phyloP scores from a whole-genome alignment of 2,888 invertebrate genomes.

The Chamaedrilus cognettii region DNA sequence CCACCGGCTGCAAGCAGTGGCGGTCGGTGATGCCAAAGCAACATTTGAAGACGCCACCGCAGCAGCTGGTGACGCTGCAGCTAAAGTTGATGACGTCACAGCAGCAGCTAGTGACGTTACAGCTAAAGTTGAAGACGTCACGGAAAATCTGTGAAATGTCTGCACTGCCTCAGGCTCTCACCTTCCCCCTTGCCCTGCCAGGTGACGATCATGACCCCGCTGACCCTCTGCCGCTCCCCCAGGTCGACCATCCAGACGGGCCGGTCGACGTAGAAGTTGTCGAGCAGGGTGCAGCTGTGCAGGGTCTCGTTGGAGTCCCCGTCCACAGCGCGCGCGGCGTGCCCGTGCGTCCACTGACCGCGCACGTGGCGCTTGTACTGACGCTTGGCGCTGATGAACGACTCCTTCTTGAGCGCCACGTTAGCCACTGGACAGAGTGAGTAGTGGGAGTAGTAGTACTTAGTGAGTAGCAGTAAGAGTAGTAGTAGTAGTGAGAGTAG shows the following conservation, averaged over 20 bases:
- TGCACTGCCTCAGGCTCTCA: too few species aligned
- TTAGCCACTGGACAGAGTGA: too few species aligned
- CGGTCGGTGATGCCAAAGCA: too few species aligned
- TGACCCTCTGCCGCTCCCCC: conserved; percentile 57
- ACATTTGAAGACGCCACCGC: too few species aligned
- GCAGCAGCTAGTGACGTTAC: conserved; percentile 16
- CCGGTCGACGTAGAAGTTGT: conserved; percentile 63
- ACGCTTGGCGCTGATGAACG: conserved; percentile 61
- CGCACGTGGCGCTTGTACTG: conserved; percentile 61
- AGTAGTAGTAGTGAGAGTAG: too few species aligned
- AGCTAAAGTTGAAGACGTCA: too few species aligned
- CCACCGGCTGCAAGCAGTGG: too few species aligned
- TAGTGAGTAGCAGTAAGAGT: too few species aligned
- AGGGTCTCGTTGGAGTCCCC: conserved; percentile 59
- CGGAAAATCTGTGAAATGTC: too few species aligned
- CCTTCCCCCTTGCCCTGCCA: conserved; percentile 50
- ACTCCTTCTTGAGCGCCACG: conserved; percentile 61
- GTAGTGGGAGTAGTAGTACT: too few species aligned
- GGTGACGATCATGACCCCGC: conserved; percentile 62
- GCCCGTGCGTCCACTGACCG: conserved; percentile 47
- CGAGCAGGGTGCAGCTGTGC: conserved; percentile 61
- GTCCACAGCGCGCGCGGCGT: conserved; percentile 62
- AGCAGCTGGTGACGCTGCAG: too few species aligned
- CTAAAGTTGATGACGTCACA: conserved; percentile 23
- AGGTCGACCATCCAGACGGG: too few species aligned